Percentiles rank a stretch among this genome's conserved stretches.
phyloP scores from a whole-genome alignment of 35 echinoderm and acorn worm species.

The Nesometra sesokonis region DNA sequence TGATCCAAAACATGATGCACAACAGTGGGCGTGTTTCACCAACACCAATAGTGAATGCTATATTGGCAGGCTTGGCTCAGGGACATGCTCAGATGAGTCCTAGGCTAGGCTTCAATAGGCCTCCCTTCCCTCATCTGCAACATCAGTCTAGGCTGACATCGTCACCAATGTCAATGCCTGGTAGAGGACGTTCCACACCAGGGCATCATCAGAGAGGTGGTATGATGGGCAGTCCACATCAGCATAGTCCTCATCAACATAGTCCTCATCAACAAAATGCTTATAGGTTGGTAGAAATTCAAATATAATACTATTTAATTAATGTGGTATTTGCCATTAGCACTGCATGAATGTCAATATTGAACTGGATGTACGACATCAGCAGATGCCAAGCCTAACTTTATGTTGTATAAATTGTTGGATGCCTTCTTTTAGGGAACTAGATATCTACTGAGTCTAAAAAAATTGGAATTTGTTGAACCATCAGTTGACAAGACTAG shows the following conservation, averaged over 20 bases:
- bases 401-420: too few species aligned
- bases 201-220: background rate
- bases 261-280: background rate
- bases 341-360: too few species aligned
- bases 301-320: too few species aligned
- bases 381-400: too few species aligned
- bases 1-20: slow-evolving; percentile 47
- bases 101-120: background rate
- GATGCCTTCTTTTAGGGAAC: too few species aligned
- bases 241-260: background rate
- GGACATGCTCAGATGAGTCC: background rate
- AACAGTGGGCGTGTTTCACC: slow-evolving; percentile 66
- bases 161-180: background rate
- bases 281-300: background rate
- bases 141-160: background rate
- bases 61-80: background rate
- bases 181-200: background rate
- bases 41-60: background rate
- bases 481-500: too few species aligned
- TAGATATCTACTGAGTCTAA: too few species aligned
- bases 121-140: background rate
- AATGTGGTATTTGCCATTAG: too few species aligned
- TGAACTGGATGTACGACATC: too few species aligned
- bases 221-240: background rate
- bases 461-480: too few species aligned